Evolutionary conservation across 2,888 invertebrate species (phyloP), one percentile per base, ranked within the genome.

Genomic region (Drosophila pseudotalamancana): DNA sequence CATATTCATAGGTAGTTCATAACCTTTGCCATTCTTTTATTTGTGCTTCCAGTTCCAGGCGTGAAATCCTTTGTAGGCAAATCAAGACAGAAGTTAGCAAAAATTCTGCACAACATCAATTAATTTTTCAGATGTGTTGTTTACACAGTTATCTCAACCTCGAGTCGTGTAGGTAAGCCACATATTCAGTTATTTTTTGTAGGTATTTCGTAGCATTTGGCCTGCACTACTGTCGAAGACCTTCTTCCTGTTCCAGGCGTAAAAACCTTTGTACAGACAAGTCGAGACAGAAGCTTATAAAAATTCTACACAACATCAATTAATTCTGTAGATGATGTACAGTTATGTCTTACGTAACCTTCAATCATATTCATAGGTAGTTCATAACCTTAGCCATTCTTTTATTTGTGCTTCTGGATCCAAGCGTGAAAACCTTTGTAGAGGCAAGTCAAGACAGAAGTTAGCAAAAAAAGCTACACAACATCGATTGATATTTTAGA

Each of bases 101-200:
- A 40, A 25, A 14, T 19, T 23, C n/a, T 25, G 3, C 18, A 23
- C 25, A 37, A 18, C 21, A 34, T 27, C 25, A 59, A 59, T 42
- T 50, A 54, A n/a, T n/a, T n/a, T n/a, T n/a, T n/a, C n/a, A n/a
- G n/a, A n/a, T n/a, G n/a, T n/a, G n/a, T n/a, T n/a, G n/a, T n/a
- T n/a, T n/a, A n/a, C n/a, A n/a, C n/a, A n/a, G n/a, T n/a, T n/a
- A n/a, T n/a, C n/a, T n/a, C n/a, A n/a, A n/a, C n/a, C 46, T 55
- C 72, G 72, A 65, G 75, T 69, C 77, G 50, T 67, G 23, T 54
- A 39, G 76, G 71, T 56, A 48, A 57, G 63, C 65, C 72, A 39
- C 50, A 51, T 66, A 53, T 72, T 66, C 72, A 65, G 72, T 60
- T 42, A 48, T 35, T 72, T n/a, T 56, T n/a, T n/a, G n/a, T n/a